Conservation (phyloP, 2,888 invertebrate species). For the Drosophila testacea region DNA sequence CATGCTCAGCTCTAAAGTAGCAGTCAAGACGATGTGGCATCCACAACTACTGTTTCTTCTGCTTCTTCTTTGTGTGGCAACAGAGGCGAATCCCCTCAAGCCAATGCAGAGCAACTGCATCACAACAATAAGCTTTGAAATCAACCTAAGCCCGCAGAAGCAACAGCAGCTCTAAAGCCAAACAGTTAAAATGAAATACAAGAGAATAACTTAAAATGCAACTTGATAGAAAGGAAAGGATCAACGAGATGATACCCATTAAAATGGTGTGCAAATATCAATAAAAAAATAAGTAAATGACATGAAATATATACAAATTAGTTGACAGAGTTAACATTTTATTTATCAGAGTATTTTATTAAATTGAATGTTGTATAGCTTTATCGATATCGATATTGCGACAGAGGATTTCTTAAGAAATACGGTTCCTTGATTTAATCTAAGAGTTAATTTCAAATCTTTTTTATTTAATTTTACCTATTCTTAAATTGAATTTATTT, state of each 20-base stretch:
- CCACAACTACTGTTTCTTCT: background rate
- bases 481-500: too few species aligned
- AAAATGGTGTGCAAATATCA: background rate
- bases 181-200: slow-evolving; percentile 36
- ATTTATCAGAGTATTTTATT: too few species aligned
- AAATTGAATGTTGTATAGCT: too few species aligned
- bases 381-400: too few species aligned
- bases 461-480: too few species aligned
- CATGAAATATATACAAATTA: too few species aligned
- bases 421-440: too few species aligned
- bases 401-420: too few species aligned
- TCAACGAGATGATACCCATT: slow-evolving; percentile 21
- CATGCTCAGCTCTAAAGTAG: slow-evolving; percentile 30
- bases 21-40: background rate
- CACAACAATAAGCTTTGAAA: slow-evolving; percentile 58
- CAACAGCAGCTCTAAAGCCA: slow-evolving; percentile 10
- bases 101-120: slow-evolving; percentile 37
- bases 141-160: slow-evolving; percentile 51
- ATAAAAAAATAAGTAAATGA: too few species aligned
- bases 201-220: background rate
- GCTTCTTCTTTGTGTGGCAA: background rate
- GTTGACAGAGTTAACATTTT: too few species aligned
- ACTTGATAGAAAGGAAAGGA: background rate
- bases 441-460: too few species aligned
- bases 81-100: slow-evolving; percentile 8